Percentiles rank a stretch among this genome's conserved stretches.
Evolutionary conservation across 2,797 vertebrate species (phyloP).

Genomic region (Spinus pinus): DNA sequence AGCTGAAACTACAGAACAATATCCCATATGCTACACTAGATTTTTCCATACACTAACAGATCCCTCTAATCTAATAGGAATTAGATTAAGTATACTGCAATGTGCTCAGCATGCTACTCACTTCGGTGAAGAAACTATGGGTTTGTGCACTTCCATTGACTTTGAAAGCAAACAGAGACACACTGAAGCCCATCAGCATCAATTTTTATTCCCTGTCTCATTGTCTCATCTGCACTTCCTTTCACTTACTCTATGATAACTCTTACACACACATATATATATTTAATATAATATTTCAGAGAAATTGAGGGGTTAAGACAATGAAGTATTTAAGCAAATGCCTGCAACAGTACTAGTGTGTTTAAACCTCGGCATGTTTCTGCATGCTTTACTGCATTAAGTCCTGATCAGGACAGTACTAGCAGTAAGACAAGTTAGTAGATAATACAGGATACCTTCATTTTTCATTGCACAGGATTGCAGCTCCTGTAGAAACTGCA

Average conservation of each 20-base stretch:
- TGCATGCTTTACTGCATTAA: background rate
- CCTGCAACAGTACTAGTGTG: background rate
- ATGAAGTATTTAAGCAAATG: background rate
- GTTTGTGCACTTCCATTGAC: background rate
- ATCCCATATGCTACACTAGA: background rate
- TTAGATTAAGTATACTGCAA: background rate
- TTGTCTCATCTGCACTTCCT: background rate
- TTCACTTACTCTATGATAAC: background rate
- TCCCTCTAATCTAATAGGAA: background rate
- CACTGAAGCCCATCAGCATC: background rate
- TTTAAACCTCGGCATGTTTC: background rate
- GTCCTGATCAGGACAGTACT: background rate
- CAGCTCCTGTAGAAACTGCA: background rate
- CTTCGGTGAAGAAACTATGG: background rate
- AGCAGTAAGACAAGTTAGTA: background rate
- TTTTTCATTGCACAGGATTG: background rate
- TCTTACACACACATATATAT: background rate
- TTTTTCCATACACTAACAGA: background rate
- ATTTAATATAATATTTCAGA: background rate
- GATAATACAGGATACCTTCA: background rate
- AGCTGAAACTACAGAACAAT: background rate
- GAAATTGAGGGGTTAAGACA: background rate
- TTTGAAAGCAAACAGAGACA: background rate
- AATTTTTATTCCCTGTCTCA: background rate
- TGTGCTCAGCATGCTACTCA: background rate